Base-by-base conservation (phyloP, 2,113 vertebrate species). In the Callopanchax toddi region DNA sequence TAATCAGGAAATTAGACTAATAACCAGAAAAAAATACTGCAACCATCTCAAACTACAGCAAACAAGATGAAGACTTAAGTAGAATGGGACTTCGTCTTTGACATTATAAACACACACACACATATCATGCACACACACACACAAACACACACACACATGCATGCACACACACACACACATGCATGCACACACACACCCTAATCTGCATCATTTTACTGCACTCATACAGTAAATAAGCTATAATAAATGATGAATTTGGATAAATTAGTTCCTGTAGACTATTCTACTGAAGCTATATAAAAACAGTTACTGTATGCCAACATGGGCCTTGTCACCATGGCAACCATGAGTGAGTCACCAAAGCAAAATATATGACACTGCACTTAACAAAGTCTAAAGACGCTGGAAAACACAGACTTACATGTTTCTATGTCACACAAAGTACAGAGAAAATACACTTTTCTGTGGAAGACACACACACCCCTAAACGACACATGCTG, bases 341-440 rank as follows among this genome's bases (percentile, higher is more conserved):
- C 73, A 85, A 84, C 81, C 4, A 15, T 0, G 22, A 49, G 11
- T 81, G 83, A 87, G 54, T 87, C 83, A 85, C 63, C 52, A 1
- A 11, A 7, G 51, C 11, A 22, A 63, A 32, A 73, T 52, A 55
- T 48, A 70, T 67, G 80, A 82, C 76, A 58, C 8, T 58, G 81
- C 83, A 79, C 70, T 73, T 81, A 61, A 0, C 26, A 21, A 58
- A 77, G 21, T 34, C 21, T 59, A 64, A 44, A 55, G 64, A 73
- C 29, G 15, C 26, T 17, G 20, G 3, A 18, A 45, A 1, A 60
- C 12, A 43, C 43, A 39, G 3, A 45, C 11, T 16, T 0, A 15
- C 20, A 4, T 37, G 12, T 8, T 15, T 6, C 18, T 21, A 13
- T 37, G 20, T 37, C 21, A 5, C 5, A 2, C 8, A 36, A 54